Evolutionary conservation across 2,797 vertebrate species (phyloP), one percentile per base, ranked within the genome.

Genomic region (Enteromius paludinosus): DNA sequence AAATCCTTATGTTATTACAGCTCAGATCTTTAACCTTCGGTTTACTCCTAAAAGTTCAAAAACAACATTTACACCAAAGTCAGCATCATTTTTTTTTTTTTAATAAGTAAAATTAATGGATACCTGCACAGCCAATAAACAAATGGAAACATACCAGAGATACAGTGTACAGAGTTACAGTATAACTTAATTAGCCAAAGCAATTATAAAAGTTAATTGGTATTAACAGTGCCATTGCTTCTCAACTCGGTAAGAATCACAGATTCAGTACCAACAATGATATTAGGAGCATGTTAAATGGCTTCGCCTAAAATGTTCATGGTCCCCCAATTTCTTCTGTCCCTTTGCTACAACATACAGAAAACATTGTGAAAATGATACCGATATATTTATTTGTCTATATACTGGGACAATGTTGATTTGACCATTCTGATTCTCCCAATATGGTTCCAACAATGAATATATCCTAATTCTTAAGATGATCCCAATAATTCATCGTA

Each of bases 211-310:
- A 45, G 15, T 80, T 1, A 17, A 45, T 62, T 12, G 17, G 65
- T 59, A 70, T 1, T 25, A 68, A 79, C 33, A 43, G 49, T 45
- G 10, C 49, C 12, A 30, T 43, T 59, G 47, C 47, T 54, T 68
- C 9, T 59, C 2, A 59, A 33, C 38, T 30, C 10, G 30, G n/a
- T 70, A 43, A 43, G 23, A 59, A 70, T 43, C 64, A 79, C 30
- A 68, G 33, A 69, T 56, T 79, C 23, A 25, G 12, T 33, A 80
- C 49, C n/a, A 59, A 73, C 59, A 66, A 52, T 74, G 35, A 74
- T 47, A 20, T 45, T 23, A n/a, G 45, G 30, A 41, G 69, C 30
- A 70, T 28, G 68, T 66, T 25, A 45, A 72, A 0, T 38, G 45
- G 59, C 65, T 30, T 9, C 52, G 4, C 17, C 8, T 18, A 38